Conservation (phyloP, 2,113 vertebrate genomes). For the Ranitomeya imitator region DNA sequence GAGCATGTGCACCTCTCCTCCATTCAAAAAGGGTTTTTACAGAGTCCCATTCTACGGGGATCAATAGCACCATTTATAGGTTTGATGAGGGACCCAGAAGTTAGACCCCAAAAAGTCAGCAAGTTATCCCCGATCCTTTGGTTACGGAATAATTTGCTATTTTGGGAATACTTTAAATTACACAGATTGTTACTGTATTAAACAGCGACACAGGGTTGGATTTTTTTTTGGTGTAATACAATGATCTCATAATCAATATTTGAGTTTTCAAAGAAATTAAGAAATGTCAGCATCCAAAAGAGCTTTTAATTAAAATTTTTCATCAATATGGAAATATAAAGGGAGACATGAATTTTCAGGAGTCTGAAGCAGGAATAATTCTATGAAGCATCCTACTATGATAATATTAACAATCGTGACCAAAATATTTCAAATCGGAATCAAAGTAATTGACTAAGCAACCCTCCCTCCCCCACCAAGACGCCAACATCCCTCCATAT, state of each 20-base stretch:
- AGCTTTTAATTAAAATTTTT: background rate
- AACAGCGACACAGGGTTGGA: background rate
- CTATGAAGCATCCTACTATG: background rate
- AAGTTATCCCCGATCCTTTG: no score
- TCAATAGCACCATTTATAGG: no score
- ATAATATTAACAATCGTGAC: background rate
- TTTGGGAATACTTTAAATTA: no score
- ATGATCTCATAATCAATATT: background rate
- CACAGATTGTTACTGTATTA: background rate
- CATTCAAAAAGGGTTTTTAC: no score
- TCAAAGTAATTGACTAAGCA: no score
- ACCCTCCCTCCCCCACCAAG: background rate
- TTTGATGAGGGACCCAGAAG: no score
- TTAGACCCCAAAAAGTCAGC: no score
- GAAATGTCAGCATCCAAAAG: background rate
- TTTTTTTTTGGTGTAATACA: background rate
- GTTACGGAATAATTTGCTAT: no score
- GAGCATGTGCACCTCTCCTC: no score
- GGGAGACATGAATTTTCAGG: background rate
- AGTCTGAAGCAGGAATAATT: background rate
- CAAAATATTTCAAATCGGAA: no score
- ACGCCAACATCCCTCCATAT: background rate
- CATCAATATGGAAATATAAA: background rate
- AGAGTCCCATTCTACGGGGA: no score
- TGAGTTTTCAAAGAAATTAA: background rate